Percentiles rank a stretch among this genome's conserved stretches.
Evolutionary conservation across 1,140 invertebrate genomes (phyloP).

Genomic region (Trachelipus rathkii): DNA sequence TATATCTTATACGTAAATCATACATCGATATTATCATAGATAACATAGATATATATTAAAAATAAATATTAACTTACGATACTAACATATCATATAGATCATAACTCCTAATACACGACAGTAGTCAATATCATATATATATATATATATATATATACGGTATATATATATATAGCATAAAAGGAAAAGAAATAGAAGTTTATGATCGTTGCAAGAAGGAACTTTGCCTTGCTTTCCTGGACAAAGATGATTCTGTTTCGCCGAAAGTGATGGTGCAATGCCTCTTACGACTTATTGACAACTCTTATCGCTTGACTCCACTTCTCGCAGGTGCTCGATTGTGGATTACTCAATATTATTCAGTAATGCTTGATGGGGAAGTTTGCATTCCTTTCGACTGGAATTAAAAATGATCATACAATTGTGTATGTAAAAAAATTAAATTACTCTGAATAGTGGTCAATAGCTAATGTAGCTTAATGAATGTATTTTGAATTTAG

Average conservation of each 20-base stretch:
- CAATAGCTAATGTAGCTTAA: too few relatives aligned
- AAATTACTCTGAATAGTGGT: too few relatives aligned
- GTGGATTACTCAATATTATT: slow-evolving; percentile 84
- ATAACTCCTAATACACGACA: too few relatives aligned
- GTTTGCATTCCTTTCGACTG: slow-evolving; percentile 94
- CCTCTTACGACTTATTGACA: slow-evolving; percentile 64
- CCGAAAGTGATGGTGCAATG: slow-evolving; percentile 84
- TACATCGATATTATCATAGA: too few relatives aligned
- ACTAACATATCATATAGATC: too few relatives aligned
- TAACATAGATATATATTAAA: too few relatives aligned
- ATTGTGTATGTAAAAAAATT: too few relatives aligned
- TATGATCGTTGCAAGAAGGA: slow-evolving; percentile 61
- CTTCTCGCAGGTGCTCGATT: slow-evolving; percentile 60
- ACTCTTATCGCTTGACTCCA: slow-evolving; percentile 51
- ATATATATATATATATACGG: too few relatives aligned
- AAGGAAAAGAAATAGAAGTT: slow-evolving; percentile 68
- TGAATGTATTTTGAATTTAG: too few relatives aligned
- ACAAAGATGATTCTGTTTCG: slow-evolving; percentile 84
- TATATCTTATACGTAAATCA: too few relatives aligned
- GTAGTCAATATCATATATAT: too few relatives aligned
- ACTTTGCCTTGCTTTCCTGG: slow-evolving; percentile 64
- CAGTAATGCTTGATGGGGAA: slow-evolving; percentile 80
- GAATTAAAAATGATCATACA: slow-evolving; percentile 50
- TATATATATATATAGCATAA: slow-evolving; percentile 55
- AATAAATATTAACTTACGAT: too few relatives aligned